phyloP scores from a whole-genome alignment of 2,888 invertebrate species.

The Oegoconia quadripuncta region DNA sequence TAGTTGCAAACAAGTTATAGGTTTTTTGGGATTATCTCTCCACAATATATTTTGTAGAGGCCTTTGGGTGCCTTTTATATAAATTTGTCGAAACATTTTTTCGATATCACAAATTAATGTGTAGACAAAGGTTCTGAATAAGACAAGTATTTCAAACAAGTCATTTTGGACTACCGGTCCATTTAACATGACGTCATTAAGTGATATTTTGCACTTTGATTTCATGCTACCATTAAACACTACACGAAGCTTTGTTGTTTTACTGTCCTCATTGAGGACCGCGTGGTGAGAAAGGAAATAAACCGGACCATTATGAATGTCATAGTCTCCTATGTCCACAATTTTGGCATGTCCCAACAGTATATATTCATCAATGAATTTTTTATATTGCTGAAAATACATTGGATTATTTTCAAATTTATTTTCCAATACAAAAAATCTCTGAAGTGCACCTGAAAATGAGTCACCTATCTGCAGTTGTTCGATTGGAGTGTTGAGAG shows the following conservation, averaged over 20 bases:
- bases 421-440: conserved; percentile 14
- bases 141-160: conserved; percentile 19
- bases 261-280: background rate
- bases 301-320: conserved; percentile 3
- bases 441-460: conserved; percentile 15
- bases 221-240: conserved; percentile 3
- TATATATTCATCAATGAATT: conserved; percentile 17
- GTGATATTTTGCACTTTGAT: background rate
- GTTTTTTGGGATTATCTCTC: conserved; percentile 9
- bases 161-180: too few relatives aligned
- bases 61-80: background rate
- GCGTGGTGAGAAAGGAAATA: conserved; percentile 7
- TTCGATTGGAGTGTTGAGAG: conserved; percentile 1
- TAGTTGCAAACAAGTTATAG: conserved; percentile 8
- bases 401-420: conserved; percentile 10
- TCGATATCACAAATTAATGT: conserved; percentile 20
- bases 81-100: conserved; percentile 20
- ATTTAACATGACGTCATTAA: conserved; percentile 11
- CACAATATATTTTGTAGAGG: conserved; percentile 14
- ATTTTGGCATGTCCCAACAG: conserved; percentile 12
- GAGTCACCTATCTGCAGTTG: conserved; percentile 17
- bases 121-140: conserved; percentile 22
- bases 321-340: conserved; percentile 9
- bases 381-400: conserved; percentile 11
- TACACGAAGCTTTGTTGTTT: too few relatives aligned